A percentile compares a stretch with the other conserved stretches of the same genome.
These are phyloP conservation scores for Chromobotia macracanthus DNA, from an alignment of 2,797 vertebrate species.

Conservation along the genomic window DNA sequence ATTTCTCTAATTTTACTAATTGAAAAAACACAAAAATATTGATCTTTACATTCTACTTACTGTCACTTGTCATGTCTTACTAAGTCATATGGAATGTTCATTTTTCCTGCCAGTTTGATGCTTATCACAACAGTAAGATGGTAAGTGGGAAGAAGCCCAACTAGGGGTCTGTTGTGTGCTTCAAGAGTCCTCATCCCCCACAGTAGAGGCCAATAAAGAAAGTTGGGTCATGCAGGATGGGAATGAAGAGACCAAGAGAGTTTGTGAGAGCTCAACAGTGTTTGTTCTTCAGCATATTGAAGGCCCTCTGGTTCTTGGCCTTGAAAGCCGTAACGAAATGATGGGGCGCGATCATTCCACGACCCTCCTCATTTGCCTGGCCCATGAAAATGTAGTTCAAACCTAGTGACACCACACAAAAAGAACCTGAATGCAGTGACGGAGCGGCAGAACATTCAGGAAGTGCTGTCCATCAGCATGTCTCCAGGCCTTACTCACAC, in stretches of 20 bases:
- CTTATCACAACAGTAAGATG: not conserved
- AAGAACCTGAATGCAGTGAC: slow-evolving; percentile 82
- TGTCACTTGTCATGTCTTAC: not conserved
- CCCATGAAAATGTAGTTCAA: slow-evolving; percentile 99
- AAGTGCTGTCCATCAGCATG: slow-evolving; percentile 67
- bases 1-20: slow-evolving; percentile 50
- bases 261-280: slow-evolving; percentile 79
- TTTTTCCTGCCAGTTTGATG: slow-evolving; percentile 10
- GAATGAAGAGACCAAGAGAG: not conserved
- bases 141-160: slow-evolving; percentile 2
- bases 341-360: slow-evolving; percentile 88
- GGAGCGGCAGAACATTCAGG: slow-evolving; percentile 81
- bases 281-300: slow-evolving; percentile 88
- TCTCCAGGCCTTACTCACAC: slow-evolving; percentile 39
- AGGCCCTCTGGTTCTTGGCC: slow-evolving; percentile 90
- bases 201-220: not conserved
- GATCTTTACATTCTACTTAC: not conserved
- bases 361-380: slow-evolving; percentile 89
- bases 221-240: slow-evolving; percentile 27
- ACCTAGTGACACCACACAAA: slow-evolving; percentile 85
- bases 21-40: slow-evolving; percentile 32
- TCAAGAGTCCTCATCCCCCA: not conserved
- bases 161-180: not conserved
- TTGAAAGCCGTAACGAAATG: slow-evolving; percentile 93
- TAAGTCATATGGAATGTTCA: not conserved